phyloP scores from a whole-genome alignment of 2,113 vertebrate species.

The Gadus macrocephalus region DNA sequence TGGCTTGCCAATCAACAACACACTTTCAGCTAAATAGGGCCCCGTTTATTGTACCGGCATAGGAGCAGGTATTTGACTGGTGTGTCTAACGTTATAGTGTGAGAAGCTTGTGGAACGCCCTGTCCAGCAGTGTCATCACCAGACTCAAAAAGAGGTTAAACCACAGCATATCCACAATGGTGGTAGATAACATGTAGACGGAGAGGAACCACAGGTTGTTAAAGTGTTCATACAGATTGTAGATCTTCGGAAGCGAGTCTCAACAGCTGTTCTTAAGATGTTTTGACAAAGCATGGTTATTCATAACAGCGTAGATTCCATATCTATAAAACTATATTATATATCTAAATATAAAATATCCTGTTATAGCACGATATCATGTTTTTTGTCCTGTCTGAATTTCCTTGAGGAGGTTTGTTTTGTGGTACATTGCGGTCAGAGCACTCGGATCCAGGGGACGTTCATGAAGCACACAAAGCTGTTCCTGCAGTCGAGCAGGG shows the following conservation, averaged over 20 bases:
- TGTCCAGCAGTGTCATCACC: too few relatives aligned
- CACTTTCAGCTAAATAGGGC: too few relatives aligned
- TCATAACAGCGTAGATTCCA: background rate
- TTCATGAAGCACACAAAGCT: background rate
- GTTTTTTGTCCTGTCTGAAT: constrained; percentile 1
- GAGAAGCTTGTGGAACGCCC: too few relatives aligned
- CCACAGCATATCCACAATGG: too few relatives aligned
- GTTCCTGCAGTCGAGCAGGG: constrained; percentile 3
- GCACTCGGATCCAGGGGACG: constrained; percentile 29
- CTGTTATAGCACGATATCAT: background rate
- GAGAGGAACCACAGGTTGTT: constrained; percentile 7
- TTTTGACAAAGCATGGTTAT: background rate
- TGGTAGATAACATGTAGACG: constrained; percentile 23
- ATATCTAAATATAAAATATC: constrained; percentile 56
- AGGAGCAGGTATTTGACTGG: too few relatives aligned
- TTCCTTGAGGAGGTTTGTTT: constrained; percentile 18
- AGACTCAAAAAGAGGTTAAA: too few relatives aligned
- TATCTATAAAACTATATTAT: constrained; percentile 51
- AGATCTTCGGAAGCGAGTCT: constrained; percentile 13
- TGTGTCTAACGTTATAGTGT: too few relatives aligned
- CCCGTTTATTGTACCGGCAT: too few relatives aligned
- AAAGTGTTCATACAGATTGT: background rate
- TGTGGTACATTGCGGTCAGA: constrained; percentile 41
- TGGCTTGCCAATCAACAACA: too few relatives aligned
- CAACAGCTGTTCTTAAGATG: constrained; percentile 23